These are phyloP conservation scores for Aphelinus certus DNA, from an alignment of 1,140 invertebrate species.

Conservation along the genomic window DNA sequence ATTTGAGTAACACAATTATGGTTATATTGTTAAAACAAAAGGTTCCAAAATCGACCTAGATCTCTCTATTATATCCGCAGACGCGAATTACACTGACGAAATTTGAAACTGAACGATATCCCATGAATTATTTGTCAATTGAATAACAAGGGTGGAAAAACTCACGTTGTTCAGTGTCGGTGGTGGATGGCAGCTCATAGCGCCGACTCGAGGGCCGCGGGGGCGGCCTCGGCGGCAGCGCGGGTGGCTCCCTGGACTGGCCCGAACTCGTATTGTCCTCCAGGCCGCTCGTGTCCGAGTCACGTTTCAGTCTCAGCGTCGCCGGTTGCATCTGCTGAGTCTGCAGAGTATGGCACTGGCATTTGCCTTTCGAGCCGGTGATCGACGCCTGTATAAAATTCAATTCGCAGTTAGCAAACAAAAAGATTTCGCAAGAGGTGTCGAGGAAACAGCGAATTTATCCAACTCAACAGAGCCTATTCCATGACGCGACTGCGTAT, in stretches of 20 bases:
- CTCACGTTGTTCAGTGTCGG: constrained; percentile 57
- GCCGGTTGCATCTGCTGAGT: constrained; percentile 52
- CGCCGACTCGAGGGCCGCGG: constrained; percentile 58
- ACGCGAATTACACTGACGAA: neutral
- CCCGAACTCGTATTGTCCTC: constrained; percentile 32
- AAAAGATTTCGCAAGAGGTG: too few species aligned
- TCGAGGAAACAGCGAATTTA: too few species aligned
- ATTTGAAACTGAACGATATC: neutral
- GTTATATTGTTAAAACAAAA: too few species aligned
- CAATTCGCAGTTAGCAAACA: neutral
- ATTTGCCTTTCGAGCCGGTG: constrained; percentile 48
- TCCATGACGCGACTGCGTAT: too few species aligned
- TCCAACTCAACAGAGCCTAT: too few species aligned
- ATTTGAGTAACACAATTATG: too few species aligned
- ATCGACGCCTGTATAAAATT: constrained; percentile 2
- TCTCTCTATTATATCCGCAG: too few species aligned
- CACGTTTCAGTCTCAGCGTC: constrained; percentile 39
- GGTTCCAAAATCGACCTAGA: too few species aligned
- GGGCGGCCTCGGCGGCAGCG: constrained; percentile 60
- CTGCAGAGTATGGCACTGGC: constrained; percentile 61
- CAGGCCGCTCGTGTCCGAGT: constrained; percentile 49
- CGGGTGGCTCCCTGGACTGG: constrained; percentile 57
- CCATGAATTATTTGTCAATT: neutral
- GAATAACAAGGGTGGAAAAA: constrained; percentile 3
- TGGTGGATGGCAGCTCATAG: constrained; percentile 50